Evolutionary conservation across 2,888 invertebrate genomes (phyloP).

Genomic region (Lasioglossum calceatum): DNA sequence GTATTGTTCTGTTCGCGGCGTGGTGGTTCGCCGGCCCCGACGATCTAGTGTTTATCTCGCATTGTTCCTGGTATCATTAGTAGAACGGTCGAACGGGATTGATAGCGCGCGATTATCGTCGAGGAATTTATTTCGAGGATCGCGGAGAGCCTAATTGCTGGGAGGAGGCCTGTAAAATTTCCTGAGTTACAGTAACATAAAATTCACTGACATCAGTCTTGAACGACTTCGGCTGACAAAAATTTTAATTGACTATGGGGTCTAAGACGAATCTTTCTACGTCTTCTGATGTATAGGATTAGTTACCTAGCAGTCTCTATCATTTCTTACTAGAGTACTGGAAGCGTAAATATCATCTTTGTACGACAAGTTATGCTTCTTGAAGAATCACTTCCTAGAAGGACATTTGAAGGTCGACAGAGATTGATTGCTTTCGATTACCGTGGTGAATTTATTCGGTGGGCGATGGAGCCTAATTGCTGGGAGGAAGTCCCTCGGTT

Average conservation of each 20-base stretch:
- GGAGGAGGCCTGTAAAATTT: background rate
- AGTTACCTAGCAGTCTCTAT: background rate
- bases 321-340: background rate
- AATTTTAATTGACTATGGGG: background rate
- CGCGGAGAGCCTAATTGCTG: background rate
- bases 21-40: background rate
- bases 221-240: background rate
- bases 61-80: slow-evolving; percentile 8
- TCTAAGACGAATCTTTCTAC: no score
- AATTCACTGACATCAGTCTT: background rate
- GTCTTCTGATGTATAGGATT: no score
- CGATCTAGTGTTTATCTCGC: background rate
- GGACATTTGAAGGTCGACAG: background rate
- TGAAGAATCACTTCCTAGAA: background rate
- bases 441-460: background rate
- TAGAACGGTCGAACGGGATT: background rate
- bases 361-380: background rate
- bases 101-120: background rate
- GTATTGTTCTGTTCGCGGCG: background rate
- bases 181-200: background rate
- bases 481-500: no score
- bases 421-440: background rate
- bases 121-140: background rate
- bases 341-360: background rate
- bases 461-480: background rate